Conservation (phyloP, 2,797 vertebrate genomes). For the Chrosomus eos region DNA sequence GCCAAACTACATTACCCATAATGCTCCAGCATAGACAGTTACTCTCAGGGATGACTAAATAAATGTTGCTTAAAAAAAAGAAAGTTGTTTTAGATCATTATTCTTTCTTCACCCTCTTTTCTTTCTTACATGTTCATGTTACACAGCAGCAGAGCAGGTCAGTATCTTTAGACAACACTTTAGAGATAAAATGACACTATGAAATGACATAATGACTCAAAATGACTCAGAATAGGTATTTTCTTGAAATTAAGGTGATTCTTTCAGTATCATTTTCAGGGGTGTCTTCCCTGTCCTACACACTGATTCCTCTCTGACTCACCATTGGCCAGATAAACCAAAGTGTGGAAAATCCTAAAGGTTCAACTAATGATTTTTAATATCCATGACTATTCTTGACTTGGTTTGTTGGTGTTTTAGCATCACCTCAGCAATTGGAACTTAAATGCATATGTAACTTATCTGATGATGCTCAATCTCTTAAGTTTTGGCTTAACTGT, state of each 20-base stretch:
- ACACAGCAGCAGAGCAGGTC: neutral
- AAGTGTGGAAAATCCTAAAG: constrained; percentile 15
- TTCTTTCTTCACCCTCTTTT: neutral
- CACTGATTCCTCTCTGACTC: constrained; percentile 23
- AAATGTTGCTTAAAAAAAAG: neutral
- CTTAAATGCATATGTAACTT: neutral
- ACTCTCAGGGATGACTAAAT: neutral
- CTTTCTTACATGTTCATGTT: neutral
- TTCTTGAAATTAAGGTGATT: constrained; percentile 24
- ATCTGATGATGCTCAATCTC: constrained; percentile 32
- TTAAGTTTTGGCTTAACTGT: constrained; percentile 45
- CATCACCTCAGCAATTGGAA: neutral
- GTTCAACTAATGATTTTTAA: neutral
- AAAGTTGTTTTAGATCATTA: neutral
- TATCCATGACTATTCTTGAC: neutral
- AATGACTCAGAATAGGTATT: neutral
- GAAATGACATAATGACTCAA: constrained; percentile 8
- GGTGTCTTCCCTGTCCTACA: constrained; percentile 33
- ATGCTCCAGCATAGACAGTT: constrained; percentile 7
- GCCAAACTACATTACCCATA: constrained; percentile 53
- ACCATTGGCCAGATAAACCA: neutral
- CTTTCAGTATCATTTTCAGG: constrained; percentile 39
- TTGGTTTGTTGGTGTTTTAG: constrained; percentile 1
- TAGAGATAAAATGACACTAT: neutral
- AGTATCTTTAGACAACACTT: neutral